Evolutionary conservation across 2,888 invertebrate species (phyloP).

Genomic region (Lithodes maja): DNA sequence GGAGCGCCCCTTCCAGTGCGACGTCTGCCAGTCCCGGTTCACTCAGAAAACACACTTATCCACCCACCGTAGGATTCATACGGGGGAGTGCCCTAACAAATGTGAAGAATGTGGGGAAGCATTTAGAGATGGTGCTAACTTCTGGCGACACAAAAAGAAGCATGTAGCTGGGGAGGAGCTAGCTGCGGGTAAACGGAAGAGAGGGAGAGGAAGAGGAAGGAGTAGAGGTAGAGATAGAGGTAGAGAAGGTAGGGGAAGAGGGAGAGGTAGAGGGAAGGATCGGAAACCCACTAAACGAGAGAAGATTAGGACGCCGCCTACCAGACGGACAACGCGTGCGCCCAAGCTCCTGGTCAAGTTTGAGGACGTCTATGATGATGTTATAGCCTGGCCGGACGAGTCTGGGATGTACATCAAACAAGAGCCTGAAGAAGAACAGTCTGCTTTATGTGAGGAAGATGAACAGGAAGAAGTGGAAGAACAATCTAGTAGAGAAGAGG

Average conservation of each 20-base stretch:
- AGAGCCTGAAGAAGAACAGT: constrained; percentile 29
- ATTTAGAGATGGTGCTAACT: constrained; percentile 66
- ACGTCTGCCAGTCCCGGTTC: constrained; percentile 54
- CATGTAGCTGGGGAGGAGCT: constrained; percentile 54
- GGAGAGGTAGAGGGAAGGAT: constrained; percentile 12
- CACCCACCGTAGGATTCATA: constrained; percentile 65
- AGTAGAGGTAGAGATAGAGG: constrained; percentile 45
- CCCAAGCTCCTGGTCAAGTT: constrained; percentile 38
- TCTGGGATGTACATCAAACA: constrained; percentile 21
- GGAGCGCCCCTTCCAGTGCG: constrained; percentile 54
- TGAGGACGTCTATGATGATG: constrained; percentile 45
- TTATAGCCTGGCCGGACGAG: constrained; percentile 4
- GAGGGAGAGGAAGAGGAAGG: constrained; percentile 40
- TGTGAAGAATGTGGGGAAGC: constrained; percentile 68
- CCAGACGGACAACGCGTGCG: constrained; percentile 47
- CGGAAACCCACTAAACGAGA: neutral
- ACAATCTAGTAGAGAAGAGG: neutral
- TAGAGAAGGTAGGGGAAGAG: constrained; percentile 7
- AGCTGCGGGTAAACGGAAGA: constrained; percentile 40
- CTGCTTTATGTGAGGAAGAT: neutral
- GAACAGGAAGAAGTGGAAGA: constrained; percentile 1
- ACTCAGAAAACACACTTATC: constrained; percentile 68
- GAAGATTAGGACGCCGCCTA: constrained; percentile 13
- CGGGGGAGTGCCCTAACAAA: constrained; percentile 67
- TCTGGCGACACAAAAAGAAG: constrained; percentile 68